phyloP scores from a whole-genome alignment of 2,797 vertebrate genomes.

The Botia kubotai region DNA sequence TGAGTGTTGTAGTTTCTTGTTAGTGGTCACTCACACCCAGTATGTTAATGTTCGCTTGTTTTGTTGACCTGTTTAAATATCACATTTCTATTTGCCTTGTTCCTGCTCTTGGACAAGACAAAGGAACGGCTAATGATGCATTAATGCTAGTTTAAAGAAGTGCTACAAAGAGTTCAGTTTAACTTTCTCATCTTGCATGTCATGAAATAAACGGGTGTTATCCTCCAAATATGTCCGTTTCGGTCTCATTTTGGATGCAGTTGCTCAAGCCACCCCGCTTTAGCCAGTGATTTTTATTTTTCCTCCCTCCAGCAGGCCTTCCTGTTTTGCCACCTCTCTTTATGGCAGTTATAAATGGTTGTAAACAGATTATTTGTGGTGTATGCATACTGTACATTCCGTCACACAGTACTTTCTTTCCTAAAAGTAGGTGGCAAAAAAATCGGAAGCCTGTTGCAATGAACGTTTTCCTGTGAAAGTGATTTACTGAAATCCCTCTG shows the following conservation, averaged over 20 bases:
- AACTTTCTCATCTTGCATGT: constrained; percentile 6
- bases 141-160: background rate
- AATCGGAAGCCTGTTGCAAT: constrained; percentile 49
- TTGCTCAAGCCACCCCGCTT: constrained; percentile 32
- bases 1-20: constrained; percentile 67
- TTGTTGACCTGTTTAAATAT: constrained; percentile 67
- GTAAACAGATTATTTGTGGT: background rate
- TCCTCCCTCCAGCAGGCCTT: constrained; percentile 41
- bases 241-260: constrained; percentile 20
- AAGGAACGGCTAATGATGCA: background rate
- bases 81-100: constrained; percentile 59
- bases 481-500: constrained; percentile 27
- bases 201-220: constrained; percentile 27
- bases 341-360: background rate
- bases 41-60: constrained; percentile 75
- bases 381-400: background rate
- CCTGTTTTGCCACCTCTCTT: constrained; percentile 42
- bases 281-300: constrained; percentile 31
- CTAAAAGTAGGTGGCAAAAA: constrained; percentile 41
- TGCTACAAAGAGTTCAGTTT: background rate
- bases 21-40: constrained; percentile 74
- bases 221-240: constrained; percentile 27
- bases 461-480: constrained; percentile 31
- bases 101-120: constrained; percentile 2
- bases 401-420: background rate